Evolutionary conservation across 2,888 invertebrate species (phyloP).

Genomic region (Aplocera efformata): DNA sequence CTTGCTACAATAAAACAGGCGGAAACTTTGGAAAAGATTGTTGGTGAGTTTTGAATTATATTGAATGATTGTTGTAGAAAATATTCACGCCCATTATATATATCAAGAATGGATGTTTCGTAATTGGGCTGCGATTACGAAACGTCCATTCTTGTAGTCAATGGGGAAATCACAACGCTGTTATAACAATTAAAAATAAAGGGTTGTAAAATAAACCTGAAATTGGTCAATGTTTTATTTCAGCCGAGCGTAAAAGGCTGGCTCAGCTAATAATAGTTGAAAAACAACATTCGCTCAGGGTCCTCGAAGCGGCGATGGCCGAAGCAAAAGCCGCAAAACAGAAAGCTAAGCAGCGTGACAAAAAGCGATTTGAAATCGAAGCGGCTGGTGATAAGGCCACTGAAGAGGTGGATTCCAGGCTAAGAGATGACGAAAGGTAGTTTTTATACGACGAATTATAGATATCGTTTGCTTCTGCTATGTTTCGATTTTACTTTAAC

Average conservation of each 20-base stretch:
- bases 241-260: conserved; percentile 68
- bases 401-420: conserved; percentile 62
- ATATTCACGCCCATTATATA: too few relatives aligned
- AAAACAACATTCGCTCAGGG: conserved; percentile 68
- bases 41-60: conserved; percentile 42
- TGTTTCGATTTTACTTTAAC: not conserved
- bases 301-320: conserved; percentile 70
- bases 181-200: too few relatives aligned
- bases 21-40: conserved; percentile 72
- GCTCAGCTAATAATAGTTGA: conserved; percentile 72
- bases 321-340: conserved; percentile 65
- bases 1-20: conserved; percentile 75
- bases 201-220: not conserved
- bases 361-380: conserved; percentile 45
- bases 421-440: conserved; percentile 64
- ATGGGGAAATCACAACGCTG: too few relatives aligned
- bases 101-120: too few relatives aligned
- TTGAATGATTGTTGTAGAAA: not conserved
- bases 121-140: too few relatives aligned
- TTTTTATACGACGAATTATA: too few relatives aligned
- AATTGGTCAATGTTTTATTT: conserved; percentile 20
- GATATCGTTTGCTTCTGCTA: too few relatives aligned
- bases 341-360: conserved; percentile 52
- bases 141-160: too few relatives aligned
- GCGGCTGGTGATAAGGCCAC: conserved; percentile 48